phyloP scores from a whole-genome alignment of 64 coral and sea anemone species.

The Stylophora pistillata region DNA sequence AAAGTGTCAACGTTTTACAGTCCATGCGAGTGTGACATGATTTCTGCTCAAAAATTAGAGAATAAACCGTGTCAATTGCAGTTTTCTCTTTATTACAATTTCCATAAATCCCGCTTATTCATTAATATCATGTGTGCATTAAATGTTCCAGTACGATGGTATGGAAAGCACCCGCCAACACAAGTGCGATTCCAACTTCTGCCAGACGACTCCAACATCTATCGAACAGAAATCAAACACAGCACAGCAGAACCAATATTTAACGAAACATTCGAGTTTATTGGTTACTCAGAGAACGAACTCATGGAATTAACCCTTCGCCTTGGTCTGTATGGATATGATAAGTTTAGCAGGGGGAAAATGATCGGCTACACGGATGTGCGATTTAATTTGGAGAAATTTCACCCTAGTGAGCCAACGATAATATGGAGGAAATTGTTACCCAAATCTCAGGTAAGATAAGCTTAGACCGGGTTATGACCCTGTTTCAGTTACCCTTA shows the following conservation, averaged over 20 bases:
- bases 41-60: background rate
- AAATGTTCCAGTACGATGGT: slow-evolving; percentile 71
- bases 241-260: slow-evolving; percentile 78
- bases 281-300: slow-evolving; percentile 79
- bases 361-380: slow-evolving; percentile 73
- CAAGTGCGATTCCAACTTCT: slow-evolving; percentile 93
- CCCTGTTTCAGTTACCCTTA: background rate
- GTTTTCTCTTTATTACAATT: slow-evolving; percentile 73
- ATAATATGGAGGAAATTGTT: slow-evolving; percentile 81
- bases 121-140: slow-evolving; percentile 84
- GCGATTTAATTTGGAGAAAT: slow-evolving; percentile 62
- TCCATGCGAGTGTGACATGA: slow-evolving; percentile 23
- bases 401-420: slow-evolving; percentile 63
- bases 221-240: slow-evolving; percentile 72
- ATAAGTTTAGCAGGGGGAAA: slow-evolving; percentile 80
- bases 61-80: slow-evolving; percentile 66
- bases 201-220: slow-evolving; percentile 75
- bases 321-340: slow-evolving; percentile 73
- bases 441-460: slow-evolving; percentile 70
- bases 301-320: slow-evolving; percentile 71
- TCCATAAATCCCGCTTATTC: slow-evolving; percentile 64
- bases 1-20: slow-evolving; percentile 4
- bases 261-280: slow-evolving; percentile 95
- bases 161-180: slow-evolving; percentile 66
- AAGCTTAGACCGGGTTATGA: background rate